Evolutionary conservation across 2,113 vertebrate species (phyloP), one percentile per base, ranked within the genome.

Genomic region (Pluvialis apricaria): DNA sequence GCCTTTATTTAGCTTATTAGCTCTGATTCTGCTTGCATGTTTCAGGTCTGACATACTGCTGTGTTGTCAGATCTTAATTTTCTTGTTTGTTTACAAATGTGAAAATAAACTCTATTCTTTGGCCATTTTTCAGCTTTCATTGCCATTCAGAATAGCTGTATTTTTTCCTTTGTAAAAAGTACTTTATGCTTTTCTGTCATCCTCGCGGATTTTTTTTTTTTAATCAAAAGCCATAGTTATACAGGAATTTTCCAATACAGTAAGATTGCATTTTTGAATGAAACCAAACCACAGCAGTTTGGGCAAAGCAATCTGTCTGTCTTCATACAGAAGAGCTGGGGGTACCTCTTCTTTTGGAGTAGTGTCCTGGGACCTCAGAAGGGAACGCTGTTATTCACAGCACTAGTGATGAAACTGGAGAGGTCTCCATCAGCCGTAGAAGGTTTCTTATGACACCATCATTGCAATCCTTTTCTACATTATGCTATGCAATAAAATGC

Each of bases 371-470:
- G 24, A 62, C 34, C 25, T 82, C 17, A 17, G 28, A 70, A 66
- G 9, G 11, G 68, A 78, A 55, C 1, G 1, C 8, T 55, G 14
- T 32, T 70, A 70, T 66, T 51, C 69, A 55, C 3, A 47, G n/a
- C 32, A 40, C 45, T 51, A 10, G 8, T 47, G 32, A 8, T 58
- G n/a, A 83, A 90, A 77, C 19, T 8, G 26, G 26, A 73, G 20
- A 10, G 36, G 20, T 75, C 15, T 57, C 18, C 32, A n/a, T 3
- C 26, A 44, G 60, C 13, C 1, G 0, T 29, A 60, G 52, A 25
- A 40, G 4, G 38, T 49, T 82, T 62, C 15, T 54, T 75, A 11
- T 2, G 77, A 21, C 0, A 0, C 2, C 22, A 31, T 21, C 3
- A n/a, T 51, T 28, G 17, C 11, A 81, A 47, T 20, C 6, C 14